Conservation (phyloP, 2,888 invertebrate species). For the Megalurothrips usitatus region DNA sequence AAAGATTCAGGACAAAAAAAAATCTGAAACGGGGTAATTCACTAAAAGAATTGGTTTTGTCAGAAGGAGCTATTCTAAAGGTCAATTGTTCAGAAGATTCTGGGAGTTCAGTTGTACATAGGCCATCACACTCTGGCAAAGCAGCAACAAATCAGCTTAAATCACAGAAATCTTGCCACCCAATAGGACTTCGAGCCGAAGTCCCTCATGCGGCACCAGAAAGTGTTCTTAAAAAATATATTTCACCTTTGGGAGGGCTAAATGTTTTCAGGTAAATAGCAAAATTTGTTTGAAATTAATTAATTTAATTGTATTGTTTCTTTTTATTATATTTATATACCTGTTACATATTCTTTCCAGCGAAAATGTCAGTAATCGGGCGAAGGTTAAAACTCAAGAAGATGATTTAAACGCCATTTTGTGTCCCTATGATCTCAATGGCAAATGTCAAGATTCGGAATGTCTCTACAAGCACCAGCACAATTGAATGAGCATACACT, state of each 20-base stretch:
- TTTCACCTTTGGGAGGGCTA: neutral
- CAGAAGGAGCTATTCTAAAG: too few species aligned
- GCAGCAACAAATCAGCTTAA: too few species aligned
- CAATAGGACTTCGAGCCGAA: too few species aligned
- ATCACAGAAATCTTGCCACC: too few species aligned
- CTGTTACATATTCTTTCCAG: neutral
- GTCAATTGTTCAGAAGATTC: too few species aligned
- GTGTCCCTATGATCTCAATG: slow-evolving; percentile 22
- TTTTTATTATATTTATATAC: neutral
- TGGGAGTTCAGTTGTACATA: too few species aligned
- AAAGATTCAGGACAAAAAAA: too few species aligned
- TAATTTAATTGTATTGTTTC: neutral
- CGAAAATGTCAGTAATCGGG: neutral
- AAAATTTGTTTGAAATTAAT: neutral
- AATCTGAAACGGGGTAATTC: too few species aligned
- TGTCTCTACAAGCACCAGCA: neutral
- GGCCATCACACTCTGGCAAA: too few species aligned
- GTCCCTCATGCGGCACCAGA: neutral
- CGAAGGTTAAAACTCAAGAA: neutral
- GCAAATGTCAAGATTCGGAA: neutral
- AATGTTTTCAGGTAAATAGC: neutral
- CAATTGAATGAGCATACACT: neutral
- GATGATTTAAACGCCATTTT: neutral
- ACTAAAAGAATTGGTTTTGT: too few species aligned
- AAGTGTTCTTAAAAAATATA: neutral